Conservation (phyloP, 1,140 invertebrate genomes). For the Mizuhopecten yessoensis region DNA sequence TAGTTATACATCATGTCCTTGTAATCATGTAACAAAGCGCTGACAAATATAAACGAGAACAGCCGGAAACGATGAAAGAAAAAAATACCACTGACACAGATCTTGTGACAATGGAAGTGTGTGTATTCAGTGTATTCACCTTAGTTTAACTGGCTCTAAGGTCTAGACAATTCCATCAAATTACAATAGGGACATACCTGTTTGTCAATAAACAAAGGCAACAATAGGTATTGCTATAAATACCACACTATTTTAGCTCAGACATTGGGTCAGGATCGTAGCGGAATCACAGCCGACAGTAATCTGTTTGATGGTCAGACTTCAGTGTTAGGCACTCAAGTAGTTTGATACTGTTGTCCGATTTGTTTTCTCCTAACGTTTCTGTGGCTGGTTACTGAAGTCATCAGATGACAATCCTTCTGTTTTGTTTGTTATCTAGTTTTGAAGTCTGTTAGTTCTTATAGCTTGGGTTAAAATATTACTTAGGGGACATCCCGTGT, state of each 20-base stretch:
- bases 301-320: too few relatives aligned
- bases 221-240: neutral
- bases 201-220: conserved; percentile 7
- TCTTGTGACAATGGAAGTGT: neutral
- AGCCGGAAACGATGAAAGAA: neutral
- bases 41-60: neutral
- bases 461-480: too few relatives aligned
- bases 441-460: too few relatives aligned
- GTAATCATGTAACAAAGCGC: neutral
- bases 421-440: too few relatives aligned
- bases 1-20: neutral
- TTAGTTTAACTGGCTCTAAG: neutral
- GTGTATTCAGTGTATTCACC: neutral
- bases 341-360: too few relatives aligned
- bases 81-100: neutral
- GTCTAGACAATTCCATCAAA: neutral
- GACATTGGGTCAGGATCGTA: neutral
- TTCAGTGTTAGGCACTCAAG: too few relatives aligned
- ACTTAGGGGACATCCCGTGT: too few relatives aligned
- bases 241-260: neutral
- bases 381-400: too few relatives aligned
- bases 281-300: too few relatives aligned
- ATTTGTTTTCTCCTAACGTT: too few relatives aligned
- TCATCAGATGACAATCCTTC: too few relatives aligned
- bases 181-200: neutral